phyloP scores from a whole-genome alignment of 2,888 invertebrate genomes.

The Drosophila sordidula region DNA sequence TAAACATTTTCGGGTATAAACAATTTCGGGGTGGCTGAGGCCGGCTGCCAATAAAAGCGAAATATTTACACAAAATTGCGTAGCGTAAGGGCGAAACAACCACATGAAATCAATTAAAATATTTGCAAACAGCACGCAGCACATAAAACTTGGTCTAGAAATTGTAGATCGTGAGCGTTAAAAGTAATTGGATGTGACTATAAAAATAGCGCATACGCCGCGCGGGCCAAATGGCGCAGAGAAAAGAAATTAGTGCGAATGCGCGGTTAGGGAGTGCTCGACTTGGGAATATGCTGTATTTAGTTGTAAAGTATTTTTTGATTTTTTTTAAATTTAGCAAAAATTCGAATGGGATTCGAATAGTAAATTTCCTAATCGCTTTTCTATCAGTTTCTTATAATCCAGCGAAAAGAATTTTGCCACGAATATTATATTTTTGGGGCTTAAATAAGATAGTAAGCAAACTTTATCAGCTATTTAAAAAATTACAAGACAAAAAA shows the following conservation, averaged over 20 bases:
- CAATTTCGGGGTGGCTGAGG: conserved; percentile 19
- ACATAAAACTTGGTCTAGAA: conserved; percentile 36
- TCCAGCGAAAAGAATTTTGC: no score
- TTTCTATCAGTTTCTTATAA: neutral
- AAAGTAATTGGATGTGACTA: conserved; percentile 66
- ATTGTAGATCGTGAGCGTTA: conserved; percentile 15
- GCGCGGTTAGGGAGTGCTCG: neutral
- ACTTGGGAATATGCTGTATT: neutral
- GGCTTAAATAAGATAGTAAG: no score
- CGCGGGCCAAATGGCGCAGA: conserved; percentile 23
- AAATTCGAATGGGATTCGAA: no score
- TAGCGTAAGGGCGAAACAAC: conserved; percentile 7
- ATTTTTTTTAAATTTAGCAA: no score
- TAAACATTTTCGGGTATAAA: conserved; percentile 47
- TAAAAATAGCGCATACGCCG: conserved; percentile 58
- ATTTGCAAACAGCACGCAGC: conserved; percentile 51
- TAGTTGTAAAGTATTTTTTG: no score
- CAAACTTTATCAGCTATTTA: no score
- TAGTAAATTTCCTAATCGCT: neutral
- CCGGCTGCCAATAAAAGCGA: conserved; percentile 27
- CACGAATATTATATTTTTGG: no score
- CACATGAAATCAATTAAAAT: conserved; percentile 77
- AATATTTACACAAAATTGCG: conserved; percentile 54
- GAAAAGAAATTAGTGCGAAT: conserved; percentile 6
- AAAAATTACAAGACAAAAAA: no score